Conservation (phyloP, 2,888 invertebrate genomes). For the Meliscaeva auricollis region DNA sequence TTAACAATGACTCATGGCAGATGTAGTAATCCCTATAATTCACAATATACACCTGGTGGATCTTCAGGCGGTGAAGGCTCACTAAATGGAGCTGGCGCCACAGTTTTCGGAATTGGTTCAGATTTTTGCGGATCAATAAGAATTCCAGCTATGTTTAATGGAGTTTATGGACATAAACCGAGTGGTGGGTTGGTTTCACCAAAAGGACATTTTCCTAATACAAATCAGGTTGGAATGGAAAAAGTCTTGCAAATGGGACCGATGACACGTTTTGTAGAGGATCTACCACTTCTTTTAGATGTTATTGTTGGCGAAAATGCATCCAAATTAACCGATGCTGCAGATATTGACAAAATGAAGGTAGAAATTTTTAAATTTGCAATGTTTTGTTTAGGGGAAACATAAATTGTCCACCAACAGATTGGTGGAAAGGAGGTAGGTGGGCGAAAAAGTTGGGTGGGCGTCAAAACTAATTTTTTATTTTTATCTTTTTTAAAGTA, state of each 20-base stretch:
- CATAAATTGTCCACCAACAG: no score
- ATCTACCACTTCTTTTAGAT: conserved; percentile 88
- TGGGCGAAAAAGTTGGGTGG: no score
- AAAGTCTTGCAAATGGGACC: conserved; percentile 88
- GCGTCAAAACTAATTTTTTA: no score
- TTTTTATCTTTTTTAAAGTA: no score
- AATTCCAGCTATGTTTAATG: conserved; percentile 93
- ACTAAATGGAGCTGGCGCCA: conserved; percentile 90
- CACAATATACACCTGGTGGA: conserved; percentile 90
- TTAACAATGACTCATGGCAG: conserved; percentile 91
- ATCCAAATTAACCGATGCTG: conserved; percentile 84
- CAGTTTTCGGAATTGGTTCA: conserved; percentile 91
- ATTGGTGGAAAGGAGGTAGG: no score
- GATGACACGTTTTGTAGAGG: conserved; percentile 91
- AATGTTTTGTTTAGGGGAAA: no score
- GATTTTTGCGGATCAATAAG: conserved; percentile 96
- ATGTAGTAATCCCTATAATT: conserved; percentile 93
- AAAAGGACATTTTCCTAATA: conserved; percentile 87
- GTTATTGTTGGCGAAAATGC: conserved; percentile 86
- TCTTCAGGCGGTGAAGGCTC: conserved; percentile 96
- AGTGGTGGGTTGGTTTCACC: conserved; percentile 88
- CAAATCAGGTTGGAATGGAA: conserved; percentile 85
- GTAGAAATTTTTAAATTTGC: conserved; percentile 79
- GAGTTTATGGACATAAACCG: conserved; percentile 95
- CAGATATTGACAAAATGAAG: conserved; percentile 85